phyloP scores from a whole-genome alignment of 2,888 invertebrate genomes.

The Frankliniella fusca region DNA sequence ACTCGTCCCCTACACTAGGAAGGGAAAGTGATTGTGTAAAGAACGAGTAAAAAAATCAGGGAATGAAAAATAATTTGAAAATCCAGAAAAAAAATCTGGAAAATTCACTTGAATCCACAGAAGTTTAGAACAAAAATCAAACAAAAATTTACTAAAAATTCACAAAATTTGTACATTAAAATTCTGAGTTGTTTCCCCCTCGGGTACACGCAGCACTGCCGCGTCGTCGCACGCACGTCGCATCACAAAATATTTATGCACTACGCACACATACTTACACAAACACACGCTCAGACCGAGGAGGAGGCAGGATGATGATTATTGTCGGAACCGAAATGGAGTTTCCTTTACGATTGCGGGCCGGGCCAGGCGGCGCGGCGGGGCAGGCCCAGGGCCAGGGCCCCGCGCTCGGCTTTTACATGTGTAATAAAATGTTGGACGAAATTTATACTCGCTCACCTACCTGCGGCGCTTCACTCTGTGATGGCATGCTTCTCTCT shows the following conservation, averaged over 20 bases:
- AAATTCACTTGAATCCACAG: too few species aligned
- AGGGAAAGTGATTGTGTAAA: too few species aligned
- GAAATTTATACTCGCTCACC: slow-evolving; percentile 19
- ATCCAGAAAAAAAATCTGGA: too few species aligned
- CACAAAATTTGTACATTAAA: too few species aligned
- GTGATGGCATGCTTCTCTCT: not conserved
- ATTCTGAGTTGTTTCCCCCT: too few species aligned
- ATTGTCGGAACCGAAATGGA: not conserved
- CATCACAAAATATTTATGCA: not conserved
- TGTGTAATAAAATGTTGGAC: slow-evolving; percentile 25
- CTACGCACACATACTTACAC: not conserved
- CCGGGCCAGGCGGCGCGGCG: not conserved
- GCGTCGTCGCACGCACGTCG: not conserved
- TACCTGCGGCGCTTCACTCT: not conserved
- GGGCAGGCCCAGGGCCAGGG: not conserved
- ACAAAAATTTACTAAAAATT: too few species aligned
- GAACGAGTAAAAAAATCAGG: too few species aligned
- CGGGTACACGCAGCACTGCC: not conserved
- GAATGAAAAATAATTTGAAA: too few species aligned
- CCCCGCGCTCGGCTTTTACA: not conserved
- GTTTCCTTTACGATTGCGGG: slow-evolving; percentile 2
- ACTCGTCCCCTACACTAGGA: too few species aligned
- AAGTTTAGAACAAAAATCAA: not conserved
- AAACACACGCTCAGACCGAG: too few species aligned
- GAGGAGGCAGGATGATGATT: not conserved